Base-by-base conservation (phyloP, 2,888 invertebrate species). In the Lomographa bimaculata region DNA sequence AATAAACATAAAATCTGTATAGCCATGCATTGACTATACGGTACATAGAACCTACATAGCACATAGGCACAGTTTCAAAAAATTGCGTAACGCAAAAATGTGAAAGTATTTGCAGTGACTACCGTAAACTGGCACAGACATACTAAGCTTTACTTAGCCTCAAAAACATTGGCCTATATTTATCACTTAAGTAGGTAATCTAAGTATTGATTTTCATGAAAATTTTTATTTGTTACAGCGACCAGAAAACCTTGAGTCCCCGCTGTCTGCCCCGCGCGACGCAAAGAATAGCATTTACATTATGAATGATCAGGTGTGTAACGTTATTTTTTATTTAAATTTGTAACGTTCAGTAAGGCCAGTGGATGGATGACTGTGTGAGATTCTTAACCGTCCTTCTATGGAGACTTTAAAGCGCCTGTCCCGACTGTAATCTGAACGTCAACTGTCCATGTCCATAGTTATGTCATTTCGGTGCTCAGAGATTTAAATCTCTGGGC, bases 201-300 rank as follows among this genome's bases (percentile, higher is more conserved):
- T 26, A 12, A 9, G 9, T 26, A 37, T 37, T 14, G 23, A 43
- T 43, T 36, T 42, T 37, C 32, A 32, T 23, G 10, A 32, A 32
- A 8, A 32, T 40, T 57, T 69, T 65, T 68, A 67, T 71, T 81
- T 87, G 82, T 93, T 93, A 40, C 92, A 94, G 94, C 91, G 94
- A 89, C 92, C 93, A 80, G 94, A 94, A 91, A 93, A 92, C 83
- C 89, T 94, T 73, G 94, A 94, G 75, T 90, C 94, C 71, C 92
- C 94, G 60, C 86, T 94, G 77, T 92, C 92, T 81, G 92, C 92
- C 75, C 91, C 93, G 64, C 93, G 93, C 73, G 90, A 91, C 74
- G 90, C 92, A 66, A 91, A 92, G 79, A 75, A 71, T 62, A 92
- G 92, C 90, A 90, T 92, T 64, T 94, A 94, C 92, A 92, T 91